Evolutionary conservation across 2,888 invertebrate species (phyloP).

Genomic region (Cataglyphis altisquamis): DNA sequence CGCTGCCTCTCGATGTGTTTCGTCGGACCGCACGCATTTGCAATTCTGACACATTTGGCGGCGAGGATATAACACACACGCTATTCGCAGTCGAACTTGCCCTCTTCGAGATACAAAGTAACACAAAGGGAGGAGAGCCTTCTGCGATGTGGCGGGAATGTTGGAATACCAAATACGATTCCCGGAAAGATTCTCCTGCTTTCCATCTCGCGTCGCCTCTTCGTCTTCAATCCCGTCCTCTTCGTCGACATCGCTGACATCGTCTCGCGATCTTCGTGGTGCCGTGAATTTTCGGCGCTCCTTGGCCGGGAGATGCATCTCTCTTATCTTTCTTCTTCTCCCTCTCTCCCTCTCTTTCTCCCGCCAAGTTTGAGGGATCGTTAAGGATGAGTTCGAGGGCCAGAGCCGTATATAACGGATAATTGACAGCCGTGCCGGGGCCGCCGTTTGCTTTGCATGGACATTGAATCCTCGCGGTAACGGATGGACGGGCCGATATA

Average conservation of each 20-base stretch:
- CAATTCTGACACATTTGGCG: constrained; percentile 80
- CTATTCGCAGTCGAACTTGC: constrained; percentile 41
- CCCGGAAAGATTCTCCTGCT: constrained; percentile 72
- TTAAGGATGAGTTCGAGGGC: constrained; percentile 85
- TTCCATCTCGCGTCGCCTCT: constrained; percentile 57
- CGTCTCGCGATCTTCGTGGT: constrained; percentile 24
- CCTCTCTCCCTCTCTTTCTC: background rate
- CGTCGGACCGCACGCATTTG: constrained; percentile 72
- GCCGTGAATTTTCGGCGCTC: constrained; percentile 57
- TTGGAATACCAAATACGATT: constrained; percentile 79
- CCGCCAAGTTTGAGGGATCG: constrained; percentile 82
- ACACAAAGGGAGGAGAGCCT: constrained; percentile 61
- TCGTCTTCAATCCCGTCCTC: constrained; percentile 58
- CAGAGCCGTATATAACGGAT: constrained; percentile 86
- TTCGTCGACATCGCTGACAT: constrained; percentile 59
- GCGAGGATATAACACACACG: constrained; percentile 57
- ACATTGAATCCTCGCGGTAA: constrained; percentile 84
- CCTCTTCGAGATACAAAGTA: constrained; percentile 51
- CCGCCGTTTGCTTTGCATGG: constrained; percentile 86
- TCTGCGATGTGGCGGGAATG: constrained; percentile 62
- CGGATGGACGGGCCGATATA: constrained; percentile 72
- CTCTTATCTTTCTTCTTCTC: constrained; percentile 23
- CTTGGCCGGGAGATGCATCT: constrained; percentile 67
- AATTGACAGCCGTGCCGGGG: constrained; percentile 85
- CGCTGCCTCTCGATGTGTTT: constrained; percentile 55